A percentile compares a stretch with the other conserved stretches of the same genome.
Conservation (phyloP, 2,888 invertebrate genomes). For the Bimastos eiseni region DNA sequence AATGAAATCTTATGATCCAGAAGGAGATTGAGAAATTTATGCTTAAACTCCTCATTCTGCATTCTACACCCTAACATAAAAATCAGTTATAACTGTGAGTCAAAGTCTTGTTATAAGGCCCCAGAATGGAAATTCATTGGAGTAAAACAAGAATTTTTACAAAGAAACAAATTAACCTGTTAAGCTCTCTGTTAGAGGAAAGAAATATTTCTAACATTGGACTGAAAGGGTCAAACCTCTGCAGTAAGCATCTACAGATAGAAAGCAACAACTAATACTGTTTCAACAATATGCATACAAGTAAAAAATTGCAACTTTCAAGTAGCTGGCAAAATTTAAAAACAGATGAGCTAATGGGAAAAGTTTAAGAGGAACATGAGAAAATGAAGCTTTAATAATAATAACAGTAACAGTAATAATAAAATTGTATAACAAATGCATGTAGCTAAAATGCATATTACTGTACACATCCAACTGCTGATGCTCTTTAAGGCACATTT, state of each 20-base stretch:
- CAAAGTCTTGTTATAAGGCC: not conserved
- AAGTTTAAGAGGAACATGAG: not conserved
- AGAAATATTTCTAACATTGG: not conserved
- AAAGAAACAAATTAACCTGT: not conserved
- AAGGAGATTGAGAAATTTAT: too few species aligned
- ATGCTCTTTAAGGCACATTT: not conserved
- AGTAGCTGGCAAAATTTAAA: not conserved
- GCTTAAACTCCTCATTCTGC: too few species aligned
- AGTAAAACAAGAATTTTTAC: not conserved
- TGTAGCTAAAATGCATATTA: not conserved
- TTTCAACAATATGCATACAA: conserved; percentile 7
- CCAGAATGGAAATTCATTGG: not conserved
- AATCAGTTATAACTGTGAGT: not conserved
- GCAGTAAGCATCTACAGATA: not conserved
- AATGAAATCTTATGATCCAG: too few species aligned
- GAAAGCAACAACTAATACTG: not conserved
- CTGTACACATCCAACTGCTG: not conserved
- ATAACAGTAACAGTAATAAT: not conserved
- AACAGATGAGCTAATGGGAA: not conserved
- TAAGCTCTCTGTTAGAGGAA: not conserved
- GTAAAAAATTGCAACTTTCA: not conserved
- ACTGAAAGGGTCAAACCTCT: not conserved
- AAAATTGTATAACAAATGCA: not conserved
- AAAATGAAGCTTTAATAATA: not conserved
- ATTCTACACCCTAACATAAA: too few species aligned